Evolutionary conservation across 2,888 invertebrate genomes (phyloP), one percentile per base, ranked within the genome.

Genomic region (Xylocampa areola): DNA sequence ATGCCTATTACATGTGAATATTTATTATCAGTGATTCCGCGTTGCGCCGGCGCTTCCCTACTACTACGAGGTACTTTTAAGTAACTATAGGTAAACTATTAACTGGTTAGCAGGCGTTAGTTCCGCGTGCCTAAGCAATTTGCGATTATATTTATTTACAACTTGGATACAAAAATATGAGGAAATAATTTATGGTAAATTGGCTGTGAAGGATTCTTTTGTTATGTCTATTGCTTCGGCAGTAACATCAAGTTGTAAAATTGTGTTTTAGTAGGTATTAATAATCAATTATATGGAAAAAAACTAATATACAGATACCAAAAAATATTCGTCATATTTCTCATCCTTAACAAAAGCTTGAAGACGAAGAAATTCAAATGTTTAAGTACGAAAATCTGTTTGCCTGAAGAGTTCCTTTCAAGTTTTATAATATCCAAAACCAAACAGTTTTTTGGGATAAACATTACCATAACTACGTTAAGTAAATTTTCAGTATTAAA

Each of bases 61-160:
- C n/a, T n/a, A n/a, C n/a, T n/a, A n/a, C n/a, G n/a, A n/a, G 61
- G 49, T 57, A 60, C 57, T 16, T 63, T 58, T 57, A 60, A 59
- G 64, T 63, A 36, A n/a, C n/a, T n/a, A n/a, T n/a, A n/a, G n/a
- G n/a, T n/a, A 59, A 63, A 25, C 41, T 54, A 55, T 60, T 65
- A 52, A 54, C 51, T 33, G 32, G 58, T 47, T 57, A 17, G 21
- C n/a, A 73, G 45, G 74, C 61, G 72, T 72, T 48, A 77, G 65
- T 77, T 77, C 77, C 71, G 76, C 76, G 51, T 76, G 51, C 74
- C 65, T 54, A 32, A 47, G 58, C 60, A 68, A 64, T 76, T 73
- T 66, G 59, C 66, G 45, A 62, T 70, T 54, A 61, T 16, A 73
- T 54, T 63, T 68, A 66, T 58, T 52, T 57, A 60, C 39, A 40